Conservation (phyloP, 1,140 invertebrate species). For the Ceratosolen solmsi region DNA sequence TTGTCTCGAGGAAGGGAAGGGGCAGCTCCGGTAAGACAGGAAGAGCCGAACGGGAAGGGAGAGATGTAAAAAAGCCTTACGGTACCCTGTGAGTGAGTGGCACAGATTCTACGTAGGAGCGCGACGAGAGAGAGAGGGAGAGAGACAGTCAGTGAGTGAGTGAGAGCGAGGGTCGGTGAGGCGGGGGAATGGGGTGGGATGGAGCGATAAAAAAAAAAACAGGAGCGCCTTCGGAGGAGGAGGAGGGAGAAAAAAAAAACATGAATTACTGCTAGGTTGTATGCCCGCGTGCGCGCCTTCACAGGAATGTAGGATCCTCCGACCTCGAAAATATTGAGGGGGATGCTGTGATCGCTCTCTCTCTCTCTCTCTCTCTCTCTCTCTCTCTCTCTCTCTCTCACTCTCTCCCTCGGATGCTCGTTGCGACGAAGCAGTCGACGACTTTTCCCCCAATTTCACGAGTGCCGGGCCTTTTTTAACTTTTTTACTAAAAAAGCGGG, state of each 20-base stretch:
- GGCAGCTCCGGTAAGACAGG: constrained; percentile 53
- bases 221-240: background rate
- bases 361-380: constrained; percentile 9
- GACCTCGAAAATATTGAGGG: constrained; percentile 38
- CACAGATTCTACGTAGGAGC: constrained; percentile 64
- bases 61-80: constrained; percentile 64
- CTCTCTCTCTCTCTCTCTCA: constrained; percentile 18
- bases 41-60: constrained; percentile 62
- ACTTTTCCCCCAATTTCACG: constrained; percentile 51
- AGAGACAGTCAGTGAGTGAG: constrained; percentile 55
- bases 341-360: background rate
- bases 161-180: background rate
- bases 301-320: constrained; percentile 50
- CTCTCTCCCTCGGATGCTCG: background rate
- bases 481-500: constrained; percentile 51
- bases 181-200: constrained; percentile 23
- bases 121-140: constrained; percentile 32
- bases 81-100: constrained; percentile 71
- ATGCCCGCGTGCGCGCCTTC: background rate
- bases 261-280: constrained; percentile 61
- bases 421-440: background rate
- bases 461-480: background rate
- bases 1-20: constrained; percentile 26
- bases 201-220: constrained; percentile 6
- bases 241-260: constrained; percentile 48